Evolutionary conservation across 2,888 invertebrate species (phyloP), one percentile per base, ranked within the genome.

Genomic region (Nemapogon koenigi): DNA sequence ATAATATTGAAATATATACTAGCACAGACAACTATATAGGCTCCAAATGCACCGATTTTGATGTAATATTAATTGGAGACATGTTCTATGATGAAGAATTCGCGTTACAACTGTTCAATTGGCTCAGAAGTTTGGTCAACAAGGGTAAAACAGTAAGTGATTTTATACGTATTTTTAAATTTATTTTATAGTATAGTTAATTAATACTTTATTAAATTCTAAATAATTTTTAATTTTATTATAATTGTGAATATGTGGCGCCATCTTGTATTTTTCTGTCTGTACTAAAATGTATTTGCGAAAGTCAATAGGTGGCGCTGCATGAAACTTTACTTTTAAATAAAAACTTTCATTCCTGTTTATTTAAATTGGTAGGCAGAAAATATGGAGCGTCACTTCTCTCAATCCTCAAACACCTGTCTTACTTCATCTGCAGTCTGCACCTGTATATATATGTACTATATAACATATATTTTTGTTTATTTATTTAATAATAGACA

Each of bases 51-150:
- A 46, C 51, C 1, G 59, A 63, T 4, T 82, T 75, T 51, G 84
- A 87, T 46, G 64, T 82, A 2, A 63, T 88, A 42, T 57, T 88
- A n/a, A 63, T 88, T 25, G 88, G 88, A 1, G 88, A 88, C 53
- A 82, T 88, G 76, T 84, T 88, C 47, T 88, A 88, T 52, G 86
- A 88, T 51, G 73, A 81, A 41, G 75, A 81, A 33, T 82, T 85
- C 42, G 79, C 82, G 0, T 63, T 56, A 4, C 35, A 50, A n/a
- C 53, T 86, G 22, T 73, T 83, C 41, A 55, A 66, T 1, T 86
- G 86, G 86, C 57, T 86, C 1, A 48, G 55, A 13, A 46, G 45
- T 2, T 47, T 82, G 16, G 53, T 50, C 8, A 43, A 36, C 0
- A 39, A 53, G 4, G 69, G 69, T 0, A 76, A 71, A 55, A 60